phyloP scores from a whole-genome alignment of 2,797 vertebrate genomes.

The Thalassophryne amazonica region DNA sequence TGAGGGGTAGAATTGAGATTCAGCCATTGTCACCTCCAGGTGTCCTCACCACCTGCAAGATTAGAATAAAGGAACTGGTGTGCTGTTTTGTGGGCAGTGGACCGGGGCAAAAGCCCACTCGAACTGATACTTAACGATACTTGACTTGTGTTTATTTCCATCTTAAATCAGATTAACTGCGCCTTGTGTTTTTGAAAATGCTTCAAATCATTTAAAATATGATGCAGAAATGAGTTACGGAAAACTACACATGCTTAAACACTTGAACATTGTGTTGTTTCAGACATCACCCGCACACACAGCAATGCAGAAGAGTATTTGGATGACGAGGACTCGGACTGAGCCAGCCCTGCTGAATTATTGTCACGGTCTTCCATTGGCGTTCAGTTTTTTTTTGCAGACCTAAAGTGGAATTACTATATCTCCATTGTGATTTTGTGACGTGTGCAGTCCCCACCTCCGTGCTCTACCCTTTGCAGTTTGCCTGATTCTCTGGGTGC shows the following conservation, averaged over 20 bases:
- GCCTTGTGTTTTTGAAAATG: no score
- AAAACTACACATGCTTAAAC: not conserved
- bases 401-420: constrained; percentile 45
- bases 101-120: no score
- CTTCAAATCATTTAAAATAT: no score
- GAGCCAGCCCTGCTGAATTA: constrained; percentile 38
- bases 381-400: constrained; percentile 24
- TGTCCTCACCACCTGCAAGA: no score
- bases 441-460: constrained; percentile 18
- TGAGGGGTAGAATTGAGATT: no score
- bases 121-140: no score
- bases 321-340: constrained; percentile 96
- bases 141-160: no score
- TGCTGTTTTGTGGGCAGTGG: no score
- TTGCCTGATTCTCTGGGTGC: constrained; percentile 7
- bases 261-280: constrained; percentile 10
- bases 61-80: no score
- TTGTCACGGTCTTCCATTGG: constrained; percentile 24
- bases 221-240: no score
- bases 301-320: constrained; percentile 98
- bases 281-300: constrained; percentile 82
- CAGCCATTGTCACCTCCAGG: no score
- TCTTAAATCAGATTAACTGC: no score
- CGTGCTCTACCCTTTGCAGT: constrained; percentile 8
- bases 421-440: constrained; percentile 41